These are phyloP conservation scores for Himalopsyche phryganea DNA, from an alignment of 1,140 invertebrate species.

Conservation along the genomic window DNA sequence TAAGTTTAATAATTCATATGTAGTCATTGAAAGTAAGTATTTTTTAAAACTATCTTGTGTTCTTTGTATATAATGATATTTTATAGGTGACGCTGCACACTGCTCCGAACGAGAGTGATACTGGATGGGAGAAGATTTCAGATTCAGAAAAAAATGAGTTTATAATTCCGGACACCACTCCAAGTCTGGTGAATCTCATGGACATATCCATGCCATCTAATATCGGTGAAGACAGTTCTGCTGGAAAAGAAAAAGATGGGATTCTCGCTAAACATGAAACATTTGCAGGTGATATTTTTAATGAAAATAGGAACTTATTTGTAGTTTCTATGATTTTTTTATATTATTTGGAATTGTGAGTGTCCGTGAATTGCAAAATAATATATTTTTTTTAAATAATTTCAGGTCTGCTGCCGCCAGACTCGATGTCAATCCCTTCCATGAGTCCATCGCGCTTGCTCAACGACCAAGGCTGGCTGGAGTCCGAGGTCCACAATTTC, in stretches of 20 bases:
- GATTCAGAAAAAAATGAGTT: neutral
- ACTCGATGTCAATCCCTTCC: constrained; percentile 40
- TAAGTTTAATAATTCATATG: no score
- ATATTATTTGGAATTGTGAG: neutral
- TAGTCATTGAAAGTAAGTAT: no score
- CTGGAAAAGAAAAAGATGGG: constrained; percentile 4
- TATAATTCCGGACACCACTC: constrained; percentile 6
- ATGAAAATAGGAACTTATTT: neutral
- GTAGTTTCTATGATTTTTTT: neutral
- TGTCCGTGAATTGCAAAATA: neutral
- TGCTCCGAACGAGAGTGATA: neutral
- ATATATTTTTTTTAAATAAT: constrained; percentile 1
- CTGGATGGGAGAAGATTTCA: neutral
- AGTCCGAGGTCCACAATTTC: constrained; percentile 74
- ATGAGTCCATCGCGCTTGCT: constrained; percentile 73
- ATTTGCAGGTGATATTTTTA: constrained; percentile 25
- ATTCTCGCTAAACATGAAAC: constrained; percentile 9
- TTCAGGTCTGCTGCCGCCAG: constrained; percentile 42
- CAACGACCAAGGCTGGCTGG: constrained; percentile 73
- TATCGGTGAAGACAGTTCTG: constrained; percentile 23
- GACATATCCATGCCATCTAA: constrained; percentile 36
- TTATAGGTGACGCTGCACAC: no score
- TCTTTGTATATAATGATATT: no score
- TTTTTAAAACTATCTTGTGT: no score
- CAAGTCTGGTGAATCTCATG: constrained; percentile 38